Conservation (phyloP, 2,888 invertebrate genomes). For the Nemurella pictetii region DNA sequence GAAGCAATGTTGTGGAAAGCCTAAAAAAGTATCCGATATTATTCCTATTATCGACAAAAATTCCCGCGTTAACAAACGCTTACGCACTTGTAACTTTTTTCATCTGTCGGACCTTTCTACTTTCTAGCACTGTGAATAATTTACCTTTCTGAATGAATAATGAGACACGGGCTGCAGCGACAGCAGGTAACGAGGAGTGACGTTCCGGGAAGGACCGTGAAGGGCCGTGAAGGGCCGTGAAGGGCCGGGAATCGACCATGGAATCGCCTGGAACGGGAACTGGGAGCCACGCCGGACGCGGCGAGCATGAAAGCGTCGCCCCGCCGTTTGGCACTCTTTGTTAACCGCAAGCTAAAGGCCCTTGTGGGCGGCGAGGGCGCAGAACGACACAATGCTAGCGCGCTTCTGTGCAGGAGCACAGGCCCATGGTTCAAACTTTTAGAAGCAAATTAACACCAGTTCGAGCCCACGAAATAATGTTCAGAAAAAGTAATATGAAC, state of each 20-base stretch:
- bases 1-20: background rate
- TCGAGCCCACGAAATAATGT: too few species aligned
- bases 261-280: too few species aligned
- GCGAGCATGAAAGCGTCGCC: background rate
- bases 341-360: too few species aligned
- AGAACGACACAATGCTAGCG: background rate
- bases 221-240: background rate
- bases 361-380: background rate
- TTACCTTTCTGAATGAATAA: background rate
- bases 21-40: background rate
- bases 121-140: background rate
- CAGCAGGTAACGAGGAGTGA: background rate
- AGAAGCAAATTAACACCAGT: too few species aligned
- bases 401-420: background rate
- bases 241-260: too few species aligned
- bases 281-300: background rate
- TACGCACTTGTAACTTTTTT: background rate
- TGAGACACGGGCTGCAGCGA: background rate
- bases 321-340: background rate
- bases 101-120: background rate
- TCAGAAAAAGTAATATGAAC: too few species aligned
- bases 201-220: background rate
- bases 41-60: background rate
- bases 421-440: too few species aligned
- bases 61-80: background rate